Base-by-base conservation (phyloP, 2,888 invertebrate species). In the Leptinotarsa rubiginosa region DNA sequence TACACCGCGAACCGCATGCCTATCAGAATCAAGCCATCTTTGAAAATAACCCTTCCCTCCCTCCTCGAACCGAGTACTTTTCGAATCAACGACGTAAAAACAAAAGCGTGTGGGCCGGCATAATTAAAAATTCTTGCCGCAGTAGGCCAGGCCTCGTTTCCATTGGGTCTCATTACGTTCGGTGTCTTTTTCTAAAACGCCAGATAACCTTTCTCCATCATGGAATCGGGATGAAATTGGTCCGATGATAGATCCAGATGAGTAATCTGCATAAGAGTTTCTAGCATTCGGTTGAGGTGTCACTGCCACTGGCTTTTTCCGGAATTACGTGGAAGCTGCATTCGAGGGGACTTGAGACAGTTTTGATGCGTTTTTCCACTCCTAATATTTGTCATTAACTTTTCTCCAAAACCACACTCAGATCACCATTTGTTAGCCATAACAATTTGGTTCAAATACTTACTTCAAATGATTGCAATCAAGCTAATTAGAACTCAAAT, bases 71-170 rank as follows among this genome's bases (percentile, higher is more conserved):
- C 79, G 83, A 84, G 84, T 83, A 85, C 85, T 85, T 85, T 85
- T 84, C 82, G 83, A 85, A 86, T 85, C 85, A 82, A 80, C 80
- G 82, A 83, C 84, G 77, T 82, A 85, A 86, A 87, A 87, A 87
- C 87, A 87, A 87, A 86, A 85, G 81, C 81, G 78, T 84, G 87
- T 87, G 87, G 88, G 88, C 85, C 83, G 87, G 86, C 82, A 84
- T 88, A 87, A 88, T 88, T 88, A 88, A 88, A 87, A 88, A 87
- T 87, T 87, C 87, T 82, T 84, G 73, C 77, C 75, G 81, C 78
- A 77, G 79, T 78, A 78, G 76, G 79, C 77, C 69, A 79, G 71
- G 75, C 82, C 77, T 82, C 78, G 77, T 79, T 83, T 83, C 81
- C 81, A 86, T 86, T 86, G 86, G 86, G 81, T 78, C 76, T 79